Percentiles rank a stretch among this genome's conserved stretches.
Evolutionary conservation across 2,113 vertebrate genomes (phyloP).

Genomic region (Abramis brama): DNA sequence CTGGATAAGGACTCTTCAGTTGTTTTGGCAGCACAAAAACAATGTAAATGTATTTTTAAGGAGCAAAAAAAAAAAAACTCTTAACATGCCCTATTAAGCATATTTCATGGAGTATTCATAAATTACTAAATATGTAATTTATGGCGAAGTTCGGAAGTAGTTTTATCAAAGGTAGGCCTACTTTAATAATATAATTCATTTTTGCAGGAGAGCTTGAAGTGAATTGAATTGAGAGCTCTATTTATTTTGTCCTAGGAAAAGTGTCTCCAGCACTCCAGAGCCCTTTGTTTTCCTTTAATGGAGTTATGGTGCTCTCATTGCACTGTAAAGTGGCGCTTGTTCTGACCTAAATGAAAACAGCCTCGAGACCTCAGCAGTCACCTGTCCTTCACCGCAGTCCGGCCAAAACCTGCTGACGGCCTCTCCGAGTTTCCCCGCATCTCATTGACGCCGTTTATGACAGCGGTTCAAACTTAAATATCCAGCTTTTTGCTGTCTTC

Average conservation of each 20-base stretch:
- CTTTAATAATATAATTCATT: conserved; percentile 38
- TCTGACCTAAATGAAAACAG: conserved; percentile 64
- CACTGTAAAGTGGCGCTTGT: conserved; percentile 60
- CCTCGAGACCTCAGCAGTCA: conserved; percentile 57
- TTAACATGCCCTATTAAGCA: background rate
- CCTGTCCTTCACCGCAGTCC: conserved; percentile 57
- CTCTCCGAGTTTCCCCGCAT: conserved; percentile 14
- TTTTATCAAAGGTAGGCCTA: conserved; percentile 29
- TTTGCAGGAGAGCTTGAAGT: conserved; percentile 45
- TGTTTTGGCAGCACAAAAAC: background rate
- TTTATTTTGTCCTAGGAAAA: conserved; percentile 54
- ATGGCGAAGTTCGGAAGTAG: conserved; percentile 5
- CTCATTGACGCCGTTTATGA: conserved; percentile 1
- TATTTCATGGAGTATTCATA: background rate
- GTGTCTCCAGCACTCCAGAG: conserved; percentile 44
- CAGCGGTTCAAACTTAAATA: conserved; percentile 13
- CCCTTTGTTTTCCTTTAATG: conserved; percentile 62
- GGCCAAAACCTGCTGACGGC: conserved; percentile 49
- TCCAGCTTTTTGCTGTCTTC: conserved; percentile 7
- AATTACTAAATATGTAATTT: conserved; percentile 29
- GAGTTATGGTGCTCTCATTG: conserved; percentile 59
- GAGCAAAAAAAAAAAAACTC: background rate
- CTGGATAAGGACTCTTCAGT: background rate
- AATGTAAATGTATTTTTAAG: background rate
- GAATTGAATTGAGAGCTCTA: conserved; percentile 43